These are phyloP conservation scores for Synanthedon andrenaeformis DNA, from an alignment of 2,888 invertebrate species.

Conservation along the genomic window DNA sequence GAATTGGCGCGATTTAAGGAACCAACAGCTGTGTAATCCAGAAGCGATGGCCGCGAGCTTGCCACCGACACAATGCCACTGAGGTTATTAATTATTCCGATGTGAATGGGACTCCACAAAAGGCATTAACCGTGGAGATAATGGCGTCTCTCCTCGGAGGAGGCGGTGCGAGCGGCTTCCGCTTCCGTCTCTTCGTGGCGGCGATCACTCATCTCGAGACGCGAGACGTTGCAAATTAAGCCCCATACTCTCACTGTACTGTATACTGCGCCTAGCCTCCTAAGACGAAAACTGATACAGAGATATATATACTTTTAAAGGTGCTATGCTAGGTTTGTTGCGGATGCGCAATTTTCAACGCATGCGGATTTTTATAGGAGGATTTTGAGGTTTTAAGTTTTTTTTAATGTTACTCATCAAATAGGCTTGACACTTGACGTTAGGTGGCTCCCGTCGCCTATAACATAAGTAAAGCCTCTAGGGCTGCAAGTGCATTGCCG, in stretches of 20 bases:
- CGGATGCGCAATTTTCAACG: too few relatives aligned
- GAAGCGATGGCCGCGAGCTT: slow-evolving; percentile 17
- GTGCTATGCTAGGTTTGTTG: too few relatives aligned
- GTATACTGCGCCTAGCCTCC: background rate
- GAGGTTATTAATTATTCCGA: slow-evolving; percentile 49
- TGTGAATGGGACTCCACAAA: slow-evolving; percentile 45
- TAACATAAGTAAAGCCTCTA: too few relatives aligned
- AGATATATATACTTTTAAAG: too few relatives aligned
- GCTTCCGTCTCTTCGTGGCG: slow-evolving; percentile 15
- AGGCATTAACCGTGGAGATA: slow-evolving; percentile 48
- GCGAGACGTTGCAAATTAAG: slow-evolving; percentile 3
- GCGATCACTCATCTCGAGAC: slow-evolving; percentile 26
- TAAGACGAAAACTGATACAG: too few relatives aligned
- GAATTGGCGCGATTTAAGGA: background rate
- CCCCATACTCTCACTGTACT: background rate
- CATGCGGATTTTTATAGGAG: too few relatives aligned
- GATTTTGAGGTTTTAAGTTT: too few relatives aligned
- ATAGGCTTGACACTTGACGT: too few relatives aligned
- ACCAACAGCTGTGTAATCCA: background rate
- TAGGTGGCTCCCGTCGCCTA: too few relatives aligned
- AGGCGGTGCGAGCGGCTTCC: slow-evolving; percentile 20
- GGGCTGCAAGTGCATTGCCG: too few relatives aligned
- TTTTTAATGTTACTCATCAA: too few relatives aligned
- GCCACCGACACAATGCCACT: slow-evolving; percentile 31
- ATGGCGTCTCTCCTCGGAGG: slow-evolving; percentile 25